Percentiles rank a stretch among this genome's conserved stretches.
These are phyloP conservation scores for Scrobipalpa atriplicella DNA, from an alignment of 2,888 invertebrate species.

Conservation along the genomic window DNA sequence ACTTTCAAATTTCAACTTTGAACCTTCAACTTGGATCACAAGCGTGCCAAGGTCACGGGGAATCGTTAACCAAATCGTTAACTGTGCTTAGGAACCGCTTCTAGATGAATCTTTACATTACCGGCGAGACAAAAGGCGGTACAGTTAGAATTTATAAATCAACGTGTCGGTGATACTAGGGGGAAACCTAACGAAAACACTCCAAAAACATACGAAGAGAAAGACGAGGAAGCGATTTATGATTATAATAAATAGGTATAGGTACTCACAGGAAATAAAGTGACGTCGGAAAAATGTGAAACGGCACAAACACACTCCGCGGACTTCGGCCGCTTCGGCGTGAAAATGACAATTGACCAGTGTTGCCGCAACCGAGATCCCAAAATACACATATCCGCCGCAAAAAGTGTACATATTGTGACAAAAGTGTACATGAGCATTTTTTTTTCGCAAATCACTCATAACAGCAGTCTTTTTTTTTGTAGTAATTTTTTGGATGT, in stretches of 20 bases:
- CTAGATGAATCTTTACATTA: conserved; percentile 29
- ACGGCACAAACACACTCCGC: conserved; percentile 31
- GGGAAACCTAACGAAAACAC: neutral
- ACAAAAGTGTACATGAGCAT: too few relatives aligned
- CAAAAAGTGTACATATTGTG: too few relatives aligned
- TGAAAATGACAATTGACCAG: conserved; percentile 40
- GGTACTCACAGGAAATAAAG: conserved; percentile 30
- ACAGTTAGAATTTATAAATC: neutral
- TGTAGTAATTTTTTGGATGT: too few relatives aligned
- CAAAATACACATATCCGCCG: too few relatives aligned
- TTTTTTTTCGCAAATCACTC: too few relatives aligned
- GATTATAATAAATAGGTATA: neutral
- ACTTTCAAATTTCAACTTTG: neutral
- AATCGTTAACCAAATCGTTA: conserved; percentile 22
- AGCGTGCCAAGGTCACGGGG: conserved; percentile 28
- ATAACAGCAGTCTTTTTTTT: too few relatives aligned
- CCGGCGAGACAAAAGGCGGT: conserved; percentile 15
- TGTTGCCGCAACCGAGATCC: too few relatives aligned
- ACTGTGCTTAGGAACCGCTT: conserved; percentile 18
- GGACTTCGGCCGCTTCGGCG: conserved; percentile 32
- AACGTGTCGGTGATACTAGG: neutral
- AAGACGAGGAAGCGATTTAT: neutral
- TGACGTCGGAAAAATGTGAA: conserved; percentile 26
- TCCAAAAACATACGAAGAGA: neutral
- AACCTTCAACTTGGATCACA: conserved; percentile 9